Evolutionary conservation across 2,888 invertebrate species (phyloP).

Genomic region (Aquatica leii): DNA sequence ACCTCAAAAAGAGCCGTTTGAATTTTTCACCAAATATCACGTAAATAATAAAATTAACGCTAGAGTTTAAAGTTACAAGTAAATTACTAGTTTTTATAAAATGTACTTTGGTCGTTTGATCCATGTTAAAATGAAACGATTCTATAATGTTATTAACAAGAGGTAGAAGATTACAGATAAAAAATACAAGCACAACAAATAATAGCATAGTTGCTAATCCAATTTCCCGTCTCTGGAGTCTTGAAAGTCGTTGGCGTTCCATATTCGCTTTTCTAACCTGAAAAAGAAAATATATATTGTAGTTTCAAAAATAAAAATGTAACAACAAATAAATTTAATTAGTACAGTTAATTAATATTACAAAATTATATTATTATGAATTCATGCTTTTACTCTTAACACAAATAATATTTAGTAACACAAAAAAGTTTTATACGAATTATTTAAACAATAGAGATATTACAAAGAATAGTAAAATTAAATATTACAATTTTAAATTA

Average conservation of each 20-base stretch:
- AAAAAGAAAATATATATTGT: conserved; percentile 42
- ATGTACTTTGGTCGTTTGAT: conserved; percentile 66
- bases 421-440: no score
- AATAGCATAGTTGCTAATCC: conserved; percentile 94
- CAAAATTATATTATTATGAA: no score
- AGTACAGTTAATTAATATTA: no score
- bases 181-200: conserved; percentile 93
- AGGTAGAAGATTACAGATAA: conserved; percentile 89
- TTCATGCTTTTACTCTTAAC: no score
- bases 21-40: conserved; percentile 98
- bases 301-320: no score
- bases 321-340: no score
- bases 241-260: conserved; percentile 88
- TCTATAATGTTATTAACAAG: conserved; percentile 87
- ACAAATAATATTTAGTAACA: no score
- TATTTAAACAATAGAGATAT: no score
- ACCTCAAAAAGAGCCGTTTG: conserved; percentile 82
- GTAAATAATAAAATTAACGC: conserved; percentile 97
- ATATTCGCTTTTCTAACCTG: conserved; percentile 88
- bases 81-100: conserved; percentile 87
- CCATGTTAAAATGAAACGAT: conserved; percentile 74
- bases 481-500: no score
- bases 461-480: no score
- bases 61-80: conserved; percentile 95
- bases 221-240: conserved; percentile 91